Evolutionary conservation across 2,888 invertebrate species (phyloP).

Genomic region (Steromphala cineraria): DNA sequence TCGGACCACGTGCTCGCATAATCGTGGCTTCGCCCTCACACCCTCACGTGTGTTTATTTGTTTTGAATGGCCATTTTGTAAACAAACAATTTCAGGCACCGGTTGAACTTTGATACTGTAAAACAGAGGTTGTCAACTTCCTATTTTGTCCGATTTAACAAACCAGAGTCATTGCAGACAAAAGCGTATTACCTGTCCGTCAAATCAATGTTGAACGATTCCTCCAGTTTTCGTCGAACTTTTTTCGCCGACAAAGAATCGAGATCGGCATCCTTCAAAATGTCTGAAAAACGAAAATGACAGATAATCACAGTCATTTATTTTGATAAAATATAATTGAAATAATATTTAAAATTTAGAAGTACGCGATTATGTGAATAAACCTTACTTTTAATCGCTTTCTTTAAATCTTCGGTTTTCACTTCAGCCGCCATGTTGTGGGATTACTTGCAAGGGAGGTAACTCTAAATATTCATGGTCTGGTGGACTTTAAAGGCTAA

Average conservation of each 20-base stretch:
- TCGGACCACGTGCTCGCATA: background rate
- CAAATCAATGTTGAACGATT: constrained; percentile 86
- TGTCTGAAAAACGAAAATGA: constrained; percentile 79
- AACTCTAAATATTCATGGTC: background rate
- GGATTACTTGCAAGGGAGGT: background rate
- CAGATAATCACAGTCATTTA: background rate
- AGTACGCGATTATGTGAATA: background rate
- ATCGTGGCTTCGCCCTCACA: no score
- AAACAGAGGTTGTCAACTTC: no score
- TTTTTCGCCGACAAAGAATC: constrained; percentile 90
- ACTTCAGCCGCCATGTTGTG: background rate
- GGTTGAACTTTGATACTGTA: no score
- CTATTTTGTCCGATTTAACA: no score
- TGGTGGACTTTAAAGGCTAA: no score
- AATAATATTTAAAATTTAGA: background rate
- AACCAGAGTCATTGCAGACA: no score
- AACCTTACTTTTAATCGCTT: background rate
- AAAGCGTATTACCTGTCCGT: constrained; percentile 78
- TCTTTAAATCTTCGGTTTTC: background rate
- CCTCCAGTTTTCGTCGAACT: constrained; percentile 89
- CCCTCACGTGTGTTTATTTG: no score
- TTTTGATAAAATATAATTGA: background rate
- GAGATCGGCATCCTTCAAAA: constrained; percentile 90
- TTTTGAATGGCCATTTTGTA: no score
- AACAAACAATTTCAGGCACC: no score